Conservation (phyloP, 2,113 vertebrate species). For the Patagioenas fasciata region DNA sequence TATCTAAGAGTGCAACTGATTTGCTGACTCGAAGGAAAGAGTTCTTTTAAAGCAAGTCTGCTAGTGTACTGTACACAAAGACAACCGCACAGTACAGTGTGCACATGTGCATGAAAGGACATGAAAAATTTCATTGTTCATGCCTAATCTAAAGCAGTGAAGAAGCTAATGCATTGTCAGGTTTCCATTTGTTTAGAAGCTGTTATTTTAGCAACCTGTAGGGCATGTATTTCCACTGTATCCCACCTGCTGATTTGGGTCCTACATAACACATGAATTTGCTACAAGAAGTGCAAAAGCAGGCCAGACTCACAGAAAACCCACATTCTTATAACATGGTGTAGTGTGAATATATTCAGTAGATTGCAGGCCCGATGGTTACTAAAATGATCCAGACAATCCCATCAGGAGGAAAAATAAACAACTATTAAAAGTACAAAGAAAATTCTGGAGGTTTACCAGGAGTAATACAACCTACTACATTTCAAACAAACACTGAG, state of each 20-base stretch:
- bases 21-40: neutral
- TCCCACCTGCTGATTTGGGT: neutral
- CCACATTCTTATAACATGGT: neutral
- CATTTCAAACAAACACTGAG: neutral
- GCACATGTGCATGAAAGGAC: neutral
- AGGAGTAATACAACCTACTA: neutral
- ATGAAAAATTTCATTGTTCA: neutral
- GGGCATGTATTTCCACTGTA: neutral
- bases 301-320: neutral
- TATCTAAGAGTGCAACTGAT: neutral
- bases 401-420: neutral
- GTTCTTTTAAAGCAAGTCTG: neutral
- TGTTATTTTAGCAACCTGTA: neutral
- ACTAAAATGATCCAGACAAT: neutral
- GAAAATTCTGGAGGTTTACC: neutral
- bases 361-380: neutral
- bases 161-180: neutral
- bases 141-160: neutral
- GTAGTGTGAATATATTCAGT: neutral
- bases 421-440: neutral
- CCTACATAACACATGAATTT: neutral
- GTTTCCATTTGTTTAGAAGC: neutral
- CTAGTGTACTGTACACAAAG: neutral
- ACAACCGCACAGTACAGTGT: neutral
- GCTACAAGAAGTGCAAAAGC: neutral